Base-by-base conservation (phyloP, 1,140 invertebrate genomes). In the Mizuhopecten yessoensis region DNA sequence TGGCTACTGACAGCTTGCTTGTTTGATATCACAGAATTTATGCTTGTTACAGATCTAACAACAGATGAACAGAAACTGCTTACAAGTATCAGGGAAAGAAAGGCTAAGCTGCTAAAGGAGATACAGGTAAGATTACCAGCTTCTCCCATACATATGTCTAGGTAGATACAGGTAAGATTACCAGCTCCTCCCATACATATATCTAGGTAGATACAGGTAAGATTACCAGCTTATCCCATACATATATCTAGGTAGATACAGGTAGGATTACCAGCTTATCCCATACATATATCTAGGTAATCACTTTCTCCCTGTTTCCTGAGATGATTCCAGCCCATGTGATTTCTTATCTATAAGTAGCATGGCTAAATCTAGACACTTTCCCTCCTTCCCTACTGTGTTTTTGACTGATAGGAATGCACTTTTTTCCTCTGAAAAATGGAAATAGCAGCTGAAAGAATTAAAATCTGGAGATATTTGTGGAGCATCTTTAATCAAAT, bases 21-120 rank as follows among this genome's bases (percentile, higher is more conserved):
- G 57, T 75, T 75, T 75, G 57, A 75, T 75, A 75, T 29, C 23
- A 75, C 57, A 75, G 57, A 75, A 75, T 75, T 75, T 75, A 75
- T 75, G 57, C 57, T 90, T 90, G 89, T 98, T 98, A 90, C 97
- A 99, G 98, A 99, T 97, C 96, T 99, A 95, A 98, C 98, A 90
- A 97, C 98, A 34, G 98, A 99, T 95, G 98, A 99, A 96, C 98
- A 98, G 95, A 98, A 99, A 96, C 97, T 98, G 93, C 97, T 99
- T 90, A 98, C 98, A 93, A 98, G 98, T 95, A 98, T 99, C 94
- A 97, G 98, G 93, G 97, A 98, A 94, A 97, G 98, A 95, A 99
- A 99, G 97, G 98, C 98, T 91, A 98, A 99, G 97, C 97, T 99
- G 91, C 97, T 99, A 90, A 97, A 98, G 90, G 98, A 99, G 97